These are phyloP conservation scores for Hydrozoanthus gracilis DNA, from an alignment of 92 coral and sea anemone species.

Conservation along the genomic window DNA sequence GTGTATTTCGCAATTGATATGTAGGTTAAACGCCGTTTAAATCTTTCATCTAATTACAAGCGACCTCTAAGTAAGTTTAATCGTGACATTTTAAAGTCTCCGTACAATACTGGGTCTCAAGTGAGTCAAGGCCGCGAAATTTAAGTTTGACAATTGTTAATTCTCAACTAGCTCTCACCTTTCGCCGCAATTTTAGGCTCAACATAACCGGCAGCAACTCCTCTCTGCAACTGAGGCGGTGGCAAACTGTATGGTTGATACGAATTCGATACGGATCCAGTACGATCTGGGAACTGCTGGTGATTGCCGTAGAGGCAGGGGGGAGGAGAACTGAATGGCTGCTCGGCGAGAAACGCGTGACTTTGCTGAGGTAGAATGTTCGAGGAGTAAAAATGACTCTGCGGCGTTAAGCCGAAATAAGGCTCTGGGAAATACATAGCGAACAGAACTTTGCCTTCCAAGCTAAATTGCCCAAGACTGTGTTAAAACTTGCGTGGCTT, in stretches of 20 bases:
- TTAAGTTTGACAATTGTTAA: neutral
- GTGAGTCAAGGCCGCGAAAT: too few relatives aligned
- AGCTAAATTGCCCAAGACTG: neutral
- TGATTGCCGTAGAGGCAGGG: conserved; percentile 31
- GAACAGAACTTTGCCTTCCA: neutral
- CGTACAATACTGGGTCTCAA: too few relatives aligned
- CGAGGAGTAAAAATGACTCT: conserved; percentile 8
- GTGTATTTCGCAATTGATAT: too few relatives aligned
- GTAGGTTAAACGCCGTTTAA: neutral
- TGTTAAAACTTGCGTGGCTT: conserved; percentile 24
- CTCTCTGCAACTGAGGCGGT: conserved; percentile 21
- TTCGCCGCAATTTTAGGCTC: conserved; percentile 1
- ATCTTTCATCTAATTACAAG: conserved; percentile 19
- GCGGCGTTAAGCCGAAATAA: neutral
- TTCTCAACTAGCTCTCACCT: neutral
- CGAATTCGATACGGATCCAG: neutral
- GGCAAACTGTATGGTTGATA: conserved; percentile 30
- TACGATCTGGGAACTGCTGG: neutral
- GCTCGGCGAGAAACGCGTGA: conserved; percentile 19
- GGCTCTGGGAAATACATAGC: conserved; percentile 33
- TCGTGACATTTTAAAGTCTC: neutral
- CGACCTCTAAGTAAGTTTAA: neutral
- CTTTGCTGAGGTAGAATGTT: conserved; percentile 32
- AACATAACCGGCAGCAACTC: neutral
- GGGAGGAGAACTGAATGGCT: conserved; percentile 21